A percentile compares a stretch with the other conserved stretches of the same genome.
Conservation (phyloP, 2,797 vertebrate genomes). For the Salmo trutta region DNA sequence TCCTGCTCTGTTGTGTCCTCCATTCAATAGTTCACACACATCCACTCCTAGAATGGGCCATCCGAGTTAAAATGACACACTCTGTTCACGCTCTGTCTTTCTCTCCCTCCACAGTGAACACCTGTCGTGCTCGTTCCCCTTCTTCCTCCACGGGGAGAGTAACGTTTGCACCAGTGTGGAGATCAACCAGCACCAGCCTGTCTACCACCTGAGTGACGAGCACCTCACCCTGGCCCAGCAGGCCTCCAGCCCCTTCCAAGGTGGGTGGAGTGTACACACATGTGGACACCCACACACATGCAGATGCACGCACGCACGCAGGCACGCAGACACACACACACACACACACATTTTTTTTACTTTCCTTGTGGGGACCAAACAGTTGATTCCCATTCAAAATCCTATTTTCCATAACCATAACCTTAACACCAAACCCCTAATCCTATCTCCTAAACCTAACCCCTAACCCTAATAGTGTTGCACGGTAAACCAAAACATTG, state of each 20-base stretch:
- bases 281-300: constrained; percentile 6
- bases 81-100: constrained; percentile 14
- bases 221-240: constrained; percentile 94
- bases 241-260: constrained; percentile 95
- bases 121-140: constrained; percentile 97
- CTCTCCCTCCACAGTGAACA: constrained; percentile 82
- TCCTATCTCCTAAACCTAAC: too few relatives aligned
- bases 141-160: constrained; percentile 97
- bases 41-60: not conserved
- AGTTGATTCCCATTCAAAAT: too few relatives aligned
- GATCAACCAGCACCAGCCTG: constrained; percentile 98
- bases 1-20: not conserved
- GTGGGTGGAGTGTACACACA: constrained; percentile 64
- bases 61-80: not conserved
- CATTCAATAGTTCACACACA: not conserved
- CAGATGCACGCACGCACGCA: not conserved
- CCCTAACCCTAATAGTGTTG: too few relatives aligned
- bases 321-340: not conserved
- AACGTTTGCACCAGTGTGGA: constrained; percentile 99
- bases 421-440: too few relatives aligned
- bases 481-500: too few relatives aligned
- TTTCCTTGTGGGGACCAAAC: too few relatives aligned
- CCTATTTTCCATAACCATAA: too few relatives aligned
- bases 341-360: not conserved
- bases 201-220: constrained; percentile 95